Conservation (phyloP, 2,113 vertebrate genomes). For the Camelus bactrianus region DNA sequence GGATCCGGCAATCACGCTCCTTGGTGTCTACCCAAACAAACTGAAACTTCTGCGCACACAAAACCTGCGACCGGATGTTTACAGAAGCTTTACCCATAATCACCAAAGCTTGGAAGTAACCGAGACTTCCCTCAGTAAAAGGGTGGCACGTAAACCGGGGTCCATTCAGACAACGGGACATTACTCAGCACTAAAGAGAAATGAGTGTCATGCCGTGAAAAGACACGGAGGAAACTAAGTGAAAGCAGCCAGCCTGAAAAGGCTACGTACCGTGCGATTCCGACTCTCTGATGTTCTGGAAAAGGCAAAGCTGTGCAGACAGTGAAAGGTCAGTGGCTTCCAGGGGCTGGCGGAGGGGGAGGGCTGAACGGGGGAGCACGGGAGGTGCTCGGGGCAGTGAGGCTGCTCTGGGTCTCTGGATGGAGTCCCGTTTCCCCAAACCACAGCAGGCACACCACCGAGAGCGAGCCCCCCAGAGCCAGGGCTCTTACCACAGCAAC, state of each 20-base stretch:
- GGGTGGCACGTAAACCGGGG: no score
- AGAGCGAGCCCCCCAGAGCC: accelerated
- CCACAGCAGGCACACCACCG: accelerated
- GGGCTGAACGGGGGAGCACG: accelerated
- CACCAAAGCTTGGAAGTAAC: neutral
- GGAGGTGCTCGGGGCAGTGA: accelerated
- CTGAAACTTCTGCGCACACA: neutral
- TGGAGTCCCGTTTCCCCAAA: accelerated
- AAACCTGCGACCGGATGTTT: neutral
- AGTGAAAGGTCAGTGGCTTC: no score
- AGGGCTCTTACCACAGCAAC: accelerated
- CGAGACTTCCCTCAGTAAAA: neutral
- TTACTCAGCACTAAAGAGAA: neutral
- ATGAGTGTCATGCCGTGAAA: neutral
- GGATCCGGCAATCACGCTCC: neutral
- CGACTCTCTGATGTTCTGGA: accelerated
- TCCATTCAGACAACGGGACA: neutral
- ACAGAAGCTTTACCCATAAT: neutral
- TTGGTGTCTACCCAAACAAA: neutral
- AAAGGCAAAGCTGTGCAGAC: neutral
- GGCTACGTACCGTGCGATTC: accelerated
- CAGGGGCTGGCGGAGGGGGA: neutral
- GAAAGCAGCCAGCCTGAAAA: neutral
- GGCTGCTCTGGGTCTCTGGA: accelerated
- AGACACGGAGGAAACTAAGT: neutral